Conservation (phyloP, 1,140 invertebrate species). For the Pseudomyrmex gracilis region DNA sequence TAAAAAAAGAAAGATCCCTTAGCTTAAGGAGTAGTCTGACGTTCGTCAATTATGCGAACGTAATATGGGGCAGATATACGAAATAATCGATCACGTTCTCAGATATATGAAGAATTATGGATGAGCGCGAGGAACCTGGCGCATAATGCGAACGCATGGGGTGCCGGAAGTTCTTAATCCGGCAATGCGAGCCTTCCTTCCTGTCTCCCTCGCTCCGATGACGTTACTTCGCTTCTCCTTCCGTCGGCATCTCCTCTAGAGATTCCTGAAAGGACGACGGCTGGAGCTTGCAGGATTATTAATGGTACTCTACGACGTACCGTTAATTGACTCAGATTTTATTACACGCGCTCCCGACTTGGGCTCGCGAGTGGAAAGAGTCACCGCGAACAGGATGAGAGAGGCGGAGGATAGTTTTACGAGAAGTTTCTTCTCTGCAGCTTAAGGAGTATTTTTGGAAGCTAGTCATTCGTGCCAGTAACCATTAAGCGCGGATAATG, state of each 20-base stretch:
- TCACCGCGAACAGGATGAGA: conserved; percentile 54
- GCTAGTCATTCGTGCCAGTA: conserved; percentile 58
- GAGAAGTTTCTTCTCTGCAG: conserved; percentile 31
- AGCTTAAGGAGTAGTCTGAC: not conserved
- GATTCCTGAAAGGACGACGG: conserved; percentile 65
- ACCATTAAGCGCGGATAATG: conserved; percentile 51
- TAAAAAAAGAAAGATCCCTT: not conserved
- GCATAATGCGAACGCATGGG: conserved; percentile 28
- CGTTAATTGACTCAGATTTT: conserved; percentile 83
- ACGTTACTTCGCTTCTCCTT: conserved; percentile 49
- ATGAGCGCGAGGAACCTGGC: not conserved
- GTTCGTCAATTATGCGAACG: not conserved
- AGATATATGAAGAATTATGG: conserved; percentile 28
- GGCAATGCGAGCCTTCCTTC: conserved; percentile 49
- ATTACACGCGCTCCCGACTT: conserved; percentile 74
- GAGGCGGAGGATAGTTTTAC: conserved; percentile 54
- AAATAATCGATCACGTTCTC: conserved; percentile 34
- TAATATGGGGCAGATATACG: not conserved
- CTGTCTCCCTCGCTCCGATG: conserved; percentile 17
- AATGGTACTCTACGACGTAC: conserved; percentile 77
- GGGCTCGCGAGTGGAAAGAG: conserved; percentile 54
- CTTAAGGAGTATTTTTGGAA: conserved; percentile 66
- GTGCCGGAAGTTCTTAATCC: conserved; percentile 44
- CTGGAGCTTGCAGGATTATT: conserved; percentile 76
- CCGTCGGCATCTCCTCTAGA: conserved; percentile 34